Conservation (phyloP, 2,113 vertebrate genomes). For the Meriones unguiculatus region DNA sequence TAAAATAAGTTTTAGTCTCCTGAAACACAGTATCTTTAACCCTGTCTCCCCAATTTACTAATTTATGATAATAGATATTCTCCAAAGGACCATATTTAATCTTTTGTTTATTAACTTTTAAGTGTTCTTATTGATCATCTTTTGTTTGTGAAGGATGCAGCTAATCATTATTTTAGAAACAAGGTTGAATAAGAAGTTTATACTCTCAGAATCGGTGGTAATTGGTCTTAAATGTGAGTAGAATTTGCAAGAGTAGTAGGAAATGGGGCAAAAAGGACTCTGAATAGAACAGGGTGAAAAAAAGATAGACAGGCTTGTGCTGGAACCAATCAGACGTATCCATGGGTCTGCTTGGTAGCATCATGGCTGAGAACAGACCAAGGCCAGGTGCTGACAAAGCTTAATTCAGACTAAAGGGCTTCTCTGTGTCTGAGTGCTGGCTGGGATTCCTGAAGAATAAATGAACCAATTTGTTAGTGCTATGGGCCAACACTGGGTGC, state of each 20-base stretch:
- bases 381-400: not conserved
- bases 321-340: not conserved
- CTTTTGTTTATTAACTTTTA: not conserved
- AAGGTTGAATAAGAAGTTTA: not conserved
- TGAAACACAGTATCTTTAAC: not conserved
- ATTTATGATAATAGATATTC: not conserved
- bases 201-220: not conserved
- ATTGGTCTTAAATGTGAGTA: not conserved
- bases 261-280: not conserved
- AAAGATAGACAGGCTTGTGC: not conserved
- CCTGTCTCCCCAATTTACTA: not conserved
- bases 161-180: conserved; percentile 11
- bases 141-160: not conserved
- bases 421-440: not conserved
- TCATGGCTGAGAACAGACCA: not conserved
- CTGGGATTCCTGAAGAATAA: not conserved
- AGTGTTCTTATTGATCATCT: conserved; percentile 16
- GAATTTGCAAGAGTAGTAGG: not conserved
- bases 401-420: not conserved
- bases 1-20: not conserved
- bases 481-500: too few species aligned
- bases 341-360: not conserved
- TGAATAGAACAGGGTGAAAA: not conserved
- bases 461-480: not conserved
- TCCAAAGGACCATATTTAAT: not conserved